Conservation (phyloP, 1,140 invertebrate genomes). For the Lasaia peninsularis region DNA sequence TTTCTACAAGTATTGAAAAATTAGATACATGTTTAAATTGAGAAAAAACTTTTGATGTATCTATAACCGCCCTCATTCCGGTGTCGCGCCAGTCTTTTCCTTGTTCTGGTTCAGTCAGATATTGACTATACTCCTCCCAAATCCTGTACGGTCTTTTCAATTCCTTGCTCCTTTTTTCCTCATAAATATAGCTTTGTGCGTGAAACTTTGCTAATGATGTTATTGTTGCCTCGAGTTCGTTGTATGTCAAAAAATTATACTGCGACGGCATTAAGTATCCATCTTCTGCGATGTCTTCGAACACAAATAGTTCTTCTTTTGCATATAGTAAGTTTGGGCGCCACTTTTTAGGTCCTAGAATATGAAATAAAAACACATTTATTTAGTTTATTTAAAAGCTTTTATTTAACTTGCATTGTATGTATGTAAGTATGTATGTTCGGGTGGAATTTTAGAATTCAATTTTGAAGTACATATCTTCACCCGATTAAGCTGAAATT, state of each 20-base stretch:
- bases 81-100: constrained; percentile 63
- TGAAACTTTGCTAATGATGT: constrained; percentile 77
- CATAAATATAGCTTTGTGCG: constrained; percentile 76
- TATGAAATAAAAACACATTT: constrained; percentile 6
- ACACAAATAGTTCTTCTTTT: constrained; percentile 53
- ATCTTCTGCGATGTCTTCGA: constrained; percentile 48
- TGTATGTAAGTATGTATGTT: no score
- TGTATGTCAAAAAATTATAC: constrained; percentile 51
- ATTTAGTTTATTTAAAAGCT: no score
- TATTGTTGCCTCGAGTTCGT: constrained; percentile 72
- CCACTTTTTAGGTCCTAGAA: constrained; percentile 45
- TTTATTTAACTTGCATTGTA: no score
- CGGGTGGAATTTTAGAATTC: no score
- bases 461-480: no score
- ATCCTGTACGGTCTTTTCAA: constrained; percentile 66
- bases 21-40: constrained; percentile 36
- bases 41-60: constrained; percentile 67
- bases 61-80: constrained; percentile 59
- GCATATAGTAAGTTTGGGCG: constrained; percentile 43
- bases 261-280: constrained; percentile 51
- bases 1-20: constrained; percentile 34
- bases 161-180: constrained; percentile 57
- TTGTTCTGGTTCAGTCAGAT: constrained; percentile 51
- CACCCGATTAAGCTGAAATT: no score
- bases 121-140: constrained; percentile 75